Evolutionary conservation across 1,140 invertebrate species (phyloP).

Genomic region (Magallana angulata): DNA sequence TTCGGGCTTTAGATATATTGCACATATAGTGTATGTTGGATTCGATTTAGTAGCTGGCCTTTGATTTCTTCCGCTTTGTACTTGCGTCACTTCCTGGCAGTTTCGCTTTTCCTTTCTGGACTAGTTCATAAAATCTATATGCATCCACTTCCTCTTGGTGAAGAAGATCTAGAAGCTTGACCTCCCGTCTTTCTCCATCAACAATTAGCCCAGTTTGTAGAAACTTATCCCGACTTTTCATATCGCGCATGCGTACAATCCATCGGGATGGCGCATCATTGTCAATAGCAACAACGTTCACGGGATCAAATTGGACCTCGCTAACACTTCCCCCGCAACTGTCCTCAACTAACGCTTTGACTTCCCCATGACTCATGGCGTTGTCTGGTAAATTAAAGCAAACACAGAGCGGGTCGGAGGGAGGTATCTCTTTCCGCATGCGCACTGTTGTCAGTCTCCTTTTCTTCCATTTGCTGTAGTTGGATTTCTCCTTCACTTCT

Average conservation of each 20-base stretch:
- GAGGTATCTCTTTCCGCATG: constrained; percentile 51
- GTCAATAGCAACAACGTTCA: constrained; percentile 52
- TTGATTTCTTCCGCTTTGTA: constrained; percentile 31
- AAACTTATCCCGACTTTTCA: constrained; percentile 43
- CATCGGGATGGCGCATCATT: constrained; percentile 52
- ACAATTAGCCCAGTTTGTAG: constrained; percentile 44
- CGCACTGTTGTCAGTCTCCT: constrained; percentile 45
- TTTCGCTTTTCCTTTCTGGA: constrained; percentile 50
- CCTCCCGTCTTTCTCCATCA: constrained; percentile 47
- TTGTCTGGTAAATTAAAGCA: constrained; percentile 56
- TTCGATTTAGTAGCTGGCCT: too few relatives aligned
- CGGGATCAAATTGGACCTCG: constrained; percentile 55
- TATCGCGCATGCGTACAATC: constrained; percentile 51
- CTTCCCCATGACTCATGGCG: constrained; percentile 48
- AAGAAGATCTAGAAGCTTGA: constrained; percentile 44
- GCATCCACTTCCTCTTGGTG: constrained; percentile 55
- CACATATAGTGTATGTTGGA: too few relatives aligned
- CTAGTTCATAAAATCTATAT: constrained; percentile 52
- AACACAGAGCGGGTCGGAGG: constrained; percentile 48
- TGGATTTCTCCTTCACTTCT: constrained; percentile 45
- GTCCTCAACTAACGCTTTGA: constrained; percentile 49
- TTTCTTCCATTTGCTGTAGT: constrained; percentile 61
- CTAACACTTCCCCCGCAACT: constrained; percentile 41
- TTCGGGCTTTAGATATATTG: too few relatives aligned
- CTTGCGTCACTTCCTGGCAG: constrained; percentile 10